Base-by-base conservation (phyloP, 2,797 vertebrate species). In the Micropoecilia bifurca region DNA sequence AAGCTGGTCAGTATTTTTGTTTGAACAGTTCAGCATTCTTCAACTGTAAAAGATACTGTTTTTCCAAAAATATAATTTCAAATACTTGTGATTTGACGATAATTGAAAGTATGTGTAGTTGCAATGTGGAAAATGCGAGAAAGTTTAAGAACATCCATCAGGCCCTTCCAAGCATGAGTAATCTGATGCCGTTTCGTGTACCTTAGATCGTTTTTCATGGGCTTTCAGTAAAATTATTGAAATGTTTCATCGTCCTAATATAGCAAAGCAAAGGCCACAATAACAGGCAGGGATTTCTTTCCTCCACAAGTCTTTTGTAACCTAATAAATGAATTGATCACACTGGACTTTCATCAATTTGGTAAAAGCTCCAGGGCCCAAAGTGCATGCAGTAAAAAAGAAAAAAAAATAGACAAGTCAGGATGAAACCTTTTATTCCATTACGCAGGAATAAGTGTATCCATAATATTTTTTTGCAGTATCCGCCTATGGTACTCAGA, bases 281-380 rank as follows among this genome's bases (percentile, higher is more conserved):
- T 50, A 88, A 57, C 73, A 50, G 83, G 57, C 0, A 43, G 45
- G 80, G 77, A 85, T 84, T 84, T 86, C 80, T 80, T 82, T 83
- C 79, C 80, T 83, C 83, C 80, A 76, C 66, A 47, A 71, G 85
- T 84, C 78, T 79, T 73, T 71, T 83, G 87, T 80, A 86, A 86
- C 80, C 84, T 79, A 89, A 91, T 89, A 87, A 84, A 90, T 82
- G 14, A 75, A 91, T 87, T 83, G 89, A 92, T 90, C 81, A 68
- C 33, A 43, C 50, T 14, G 85, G 83, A 77, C 81, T 71, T 79
- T 79, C 79, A 4, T 89, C 85, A 84, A 75, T 80, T 78, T 61
- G 81, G 48, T 71, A 57, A 77, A 8, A 20, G 86, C 91, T 83
- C n/a, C 59, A 2, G 80, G 83, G 76, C 28, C 74, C 59, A 83